Percentiles rank a stretch among this genome's conserved stretches.
Conservation (phyloP, 37 sponge, comb jelly and placozoan species). For the Eunapius fragilis region DNA sequence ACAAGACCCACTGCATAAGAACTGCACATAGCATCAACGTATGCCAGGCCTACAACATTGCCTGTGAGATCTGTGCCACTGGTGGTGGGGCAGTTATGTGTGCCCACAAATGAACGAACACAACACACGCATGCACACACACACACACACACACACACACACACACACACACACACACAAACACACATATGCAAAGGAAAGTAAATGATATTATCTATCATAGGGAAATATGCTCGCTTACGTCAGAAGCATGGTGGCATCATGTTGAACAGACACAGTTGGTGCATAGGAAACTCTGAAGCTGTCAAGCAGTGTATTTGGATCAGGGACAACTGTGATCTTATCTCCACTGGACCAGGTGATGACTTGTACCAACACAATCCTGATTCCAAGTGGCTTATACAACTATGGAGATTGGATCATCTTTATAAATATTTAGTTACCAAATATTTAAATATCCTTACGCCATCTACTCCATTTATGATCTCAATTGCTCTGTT, state of each 20-base stretch:
- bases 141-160: background rate
- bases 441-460: background rate
- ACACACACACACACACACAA: conserved; percentile 16
- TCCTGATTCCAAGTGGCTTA: conserved; percentile 33
- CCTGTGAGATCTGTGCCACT: conserved; percentile 50
- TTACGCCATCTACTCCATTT: conserved; percentile 39
- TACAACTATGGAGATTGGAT: conserved; percentile 27
- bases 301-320: conserved; percentile 30
- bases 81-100: background rate
- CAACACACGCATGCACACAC: background rate
- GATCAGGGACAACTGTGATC: conserved; percentile 15
- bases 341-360: conserved; percentile 61
- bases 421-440: background rate
- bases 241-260: conserved; percentile 64
- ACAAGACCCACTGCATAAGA: conserved; percentile 18
- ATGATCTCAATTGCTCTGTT: conserved; percentile 27
- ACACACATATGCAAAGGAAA: background rate
- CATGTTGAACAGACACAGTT: conserved; percentile 22
- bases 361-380: conserved; percentile 54
- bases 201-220: background rate
- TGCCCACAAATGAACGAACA: conserved; percentile 1
- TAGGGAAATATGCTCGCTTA: background rate
- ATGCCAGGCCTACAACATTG: conserved; percentile 57
- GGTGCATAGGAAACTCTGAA: conserved; percentile 21
- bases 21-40: conserved; percentile 50